Percentiles rank a stretch among this genome's conserved stretches.
phyloP scores from a whole-genome alignment of 2,113 vertebrate species.

The Macrotus californicus region DNA sequence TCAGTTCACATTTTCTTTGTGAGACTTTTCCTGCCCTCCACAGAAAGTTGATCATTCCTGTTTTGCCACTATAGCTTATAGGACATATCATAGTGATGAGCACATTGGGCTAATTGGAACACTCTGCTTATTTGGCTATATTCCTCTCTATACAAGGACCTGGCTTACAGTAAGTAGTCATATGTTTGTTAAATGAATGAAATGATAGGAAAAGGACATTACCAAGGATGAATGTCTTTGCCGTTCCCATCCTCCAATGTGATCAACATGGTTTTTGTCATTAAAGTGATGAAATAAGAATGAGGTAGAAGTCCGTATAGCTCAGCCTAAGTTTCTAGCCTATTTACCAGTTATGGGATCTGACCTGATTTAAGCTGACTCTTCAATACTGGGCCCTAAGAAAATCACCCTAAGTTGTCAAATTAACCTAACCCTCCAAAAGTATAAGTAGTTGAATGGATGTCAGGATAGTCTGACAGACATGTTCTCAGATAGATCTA shows the following conservation, averaged over 20 bases:
- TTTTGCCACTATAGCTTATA: background rate
- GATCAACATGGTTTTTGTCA: background rate
- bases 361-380: conserved; percentile 2
- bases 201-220: background rate
- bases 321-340: background rate
- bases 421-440: background rate
- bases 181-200: conserved; percentile 33
- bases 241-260: background rate
- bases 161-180: background rate
- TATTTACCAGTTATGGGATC: background rate
- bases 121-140: background rate
- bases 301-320: background rate
- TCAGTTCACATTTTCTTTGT: conserved; percentile 6
- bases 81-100: background rate
- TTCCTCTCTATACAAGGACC: background rate
- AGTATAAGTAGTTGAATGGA: background rate
- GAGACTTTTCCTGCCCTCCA: background rate
- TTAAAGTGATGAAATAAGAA: background rate
- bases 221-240: background rate
- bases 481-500: background rate
- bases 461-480: background rate
- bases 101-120: background rate
- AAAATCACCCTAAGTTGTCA: background rate
- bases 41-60: background rate
- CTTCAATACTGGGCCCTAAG: background rate